Evolutionary conservation across 2,113 vertebrate species (phyloP), one percentile per base, ranked within the genome.

Genomic region (Micromys minutus): DNA sequence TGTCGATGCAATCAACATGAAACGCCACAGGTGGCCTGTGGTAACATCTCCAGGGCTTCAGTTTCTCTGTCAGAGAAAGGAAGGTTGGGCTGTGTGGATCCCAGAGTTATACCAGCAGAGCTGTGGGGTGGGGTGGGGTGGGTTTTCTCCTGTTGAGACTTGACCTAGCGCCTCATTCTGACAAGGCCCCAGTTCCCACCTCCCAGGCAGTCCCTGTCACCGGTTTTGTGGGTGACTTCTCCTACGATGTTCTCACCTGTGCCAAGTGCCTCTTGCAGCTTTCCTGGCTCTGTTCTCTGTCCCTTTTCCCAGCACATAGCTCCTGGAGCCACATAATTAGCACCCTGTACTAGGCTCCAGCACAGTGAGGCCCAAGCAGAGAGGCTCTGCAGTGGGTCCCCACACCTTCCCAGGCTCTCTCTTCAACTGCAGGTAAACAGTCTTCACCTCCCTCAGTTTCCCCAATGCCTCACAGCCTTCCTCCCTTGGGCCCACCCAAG

Each of bases 221-320:
- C 45, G 3, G 29, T 31, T n/a, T 75, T 67, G 3, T 5, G 21
- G 52, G 24, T 55, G 77, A 65, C 65, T 76, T n/a, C 8, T 47
- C 50, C 36, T 16, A 3, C 31, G 31, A 1, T 0, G 3, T 61
- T 59, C 16, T 0, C 75, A 42, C 59, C 85, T 45, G 0, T 1
- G 0, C 42, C 12, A 31, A 26, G 19, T 11, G 19, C 36, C 50
- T 12, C 61, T 4, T n/a, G 55, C 26, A 77, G 21, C 45, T 74
- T 72, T 50, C 45, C 59, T 3, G 2, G 65, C 47, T 39, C 57
- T 63, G 45, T 69, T 29, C 47, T 50, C 26, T 52, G 19, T 50
- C 88, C 63, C 52, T 31, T 55, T 19, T 10, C 3, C 1, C 13
- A 79, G 36, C 42, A 29, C 71, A n/a, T 9, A 42, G 36, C n/a